These are phyloP conservation scores for Apostichopus parvimensis DNA, from an alignment of 35 echinoderm and acorn worm genomes.

Conservation along the genomic window DNA sequence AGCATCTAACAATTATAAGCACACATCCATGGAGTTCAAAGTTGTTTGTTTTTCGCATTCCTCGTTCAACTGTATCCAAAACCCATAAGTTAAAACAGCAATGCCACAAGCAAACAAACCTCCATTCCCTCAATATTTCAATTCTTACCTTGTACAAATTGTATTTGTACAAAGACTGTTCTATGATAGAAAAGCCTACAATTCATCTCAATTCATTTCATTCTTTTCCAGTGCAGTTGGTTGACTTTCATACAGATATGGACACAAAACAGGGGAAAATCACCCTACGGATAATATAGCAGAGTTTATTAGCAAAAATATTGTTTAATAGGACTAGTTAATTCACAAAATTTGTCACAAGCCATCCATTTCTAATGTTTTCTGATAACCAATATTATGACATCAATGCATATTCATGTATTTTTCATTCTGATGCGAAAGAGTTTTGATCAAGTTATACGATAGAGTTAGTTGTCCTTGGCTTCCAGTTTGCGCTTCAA, in stretches of 20 bases:
- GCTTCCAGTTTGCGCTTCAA: conserved; percentile 75
- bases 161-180: too few species aligned
- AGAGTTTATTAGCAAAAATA: conserved; percentile 18
- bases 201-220: too few species aligned
- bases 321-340: neutral
- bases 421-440: neutral
- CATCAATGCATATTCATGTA: neutral
- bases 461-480: conserved; percentile 52
- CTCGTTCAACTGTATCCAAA: too few species aligned
- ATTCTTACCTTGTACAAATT: too few species aligned
- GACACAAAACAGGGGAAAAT: neutral
- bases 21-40: too few species aligned
- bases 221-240: too few species aligned
- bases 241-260: neutral
- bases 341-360: neutral
- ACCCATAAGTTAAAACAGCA: too few species aligned
- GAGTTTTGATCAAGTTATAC: neutral
- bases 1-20: too few species aligned
- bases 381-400: neutral
- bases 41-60: too few species aligned
- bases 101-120: too few species aligned
- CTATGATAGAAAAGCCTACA: too few species aligned
- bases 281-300: neutral
- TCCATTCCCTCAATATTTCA: too few species aligned
- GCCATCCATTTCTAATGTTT: neutral